Evolutionary conservation across 1,140 invertebrate genomes (phyloP), one percentile per base, ranked within the genome.

Genomic region (Scaptomyza montana): DNA sequence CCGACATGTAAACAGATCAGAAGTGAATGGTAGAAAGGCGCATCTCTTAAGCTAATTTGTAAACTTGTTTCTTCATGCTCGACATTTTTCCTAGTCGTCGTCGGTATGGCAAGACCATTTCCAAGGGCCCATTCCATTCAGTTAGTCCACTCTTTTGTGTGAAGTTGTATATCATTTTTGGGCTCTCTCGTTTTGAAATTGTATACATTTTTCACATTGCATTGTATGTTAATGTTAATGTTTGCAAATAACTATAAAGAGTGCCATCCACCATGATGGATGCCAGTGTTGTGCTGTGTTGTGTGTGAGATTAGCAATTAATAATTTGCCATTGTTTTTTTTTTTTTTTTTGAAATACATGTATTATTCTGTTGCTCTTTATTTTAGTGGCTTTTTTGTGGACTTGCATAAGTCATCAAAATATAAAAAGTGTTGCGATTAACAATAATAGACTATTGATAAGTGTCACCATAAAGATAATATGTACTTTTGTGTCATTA

Each of bases 221-320:
- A 89, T 87, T 87, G 79, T 87, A 87, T 89, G 84, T 54, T 55
- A 89, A 78, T 78, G 39, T 12, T 33, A 67, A 57, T 50, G 41
- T n/a, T 45, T 21, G 57, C 8, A 30, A 36, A 36, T 7, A 36
- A 36, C 33, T 9, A 9, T 3, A 9, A 30, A 30, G 30, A 30
- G 0, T 6, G 30, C 30, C 30, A 30, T 25, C 21, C 21, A 33
- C 30, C 7, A 33, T 33, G 30, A 33, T 33, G 30, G 7, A 33
- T 33, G 30, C 30, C 30, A 5, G 30, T 33, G 30, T 30, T 30
- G 28, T 39, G 16, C 16, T 65, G 28, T 16, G 16, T 77, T 85
- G 43, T 63, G 21, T 45, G 16, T 64, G 61, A 19, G 61, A 56
- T 49, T 61, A 46, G 47, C 62, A 50, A 50, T 75, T 43, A 72